These are phyloP conservation scores for Macquaria ambigua DNA, from an alignment of 2,113 vertebrate species.

Conservation along the genomic window DNA sequence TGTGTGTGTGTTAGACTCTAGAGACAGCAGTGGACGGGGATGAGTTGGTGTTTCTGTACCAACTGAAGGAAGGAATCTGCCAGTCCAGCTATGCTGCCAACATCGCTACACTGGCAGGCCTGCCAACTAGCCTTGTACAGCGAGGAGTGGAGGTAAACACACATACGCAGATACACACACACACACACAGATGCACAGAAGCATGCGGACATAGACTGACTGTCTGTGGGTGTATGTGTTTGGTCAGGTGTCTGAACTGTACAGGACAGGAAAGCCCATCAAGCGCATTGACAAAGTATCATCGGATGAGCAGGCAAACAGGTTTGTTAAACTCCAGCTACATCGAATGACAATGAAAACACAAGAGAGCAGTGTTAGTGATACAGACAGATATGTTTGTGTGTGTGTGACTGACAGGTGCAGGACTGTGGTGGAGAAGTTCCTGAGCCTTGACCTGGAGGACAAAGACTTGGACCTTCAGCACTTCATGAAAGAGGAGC, in stretches of 20 bases:
- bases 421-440: slow-evolving; percentile 88
- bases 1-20: slow-evolving; percentile 85
- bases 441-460: slow-evolving; percentile 91
- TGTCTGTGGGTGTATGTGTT: slow-evolving; percentile 23
- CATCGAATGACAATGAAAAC: slow-evolving; percentile 14
- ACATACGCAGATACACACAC: slow-evolving; percentile 23
- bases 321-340: slow-evolving; percentile 63
- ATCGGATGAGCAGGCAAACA: slow-evolving; percentile 73
- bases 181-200: slow-evolving; percentile 7
- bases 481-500: slow-evolving; percentile 88
- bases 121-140: slow-evolving; percentile 88
- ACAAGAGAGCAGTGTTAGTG: not conserved
- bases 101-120: slow-evolving; percentile 91
- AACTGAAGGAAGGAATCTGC: slow-evolving; percentile 91
- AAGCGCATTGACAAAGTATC: slow-evolving; percentile 74
- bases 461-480: slow-evolving; percentile 88
- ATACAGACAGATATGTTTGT: not conserved
- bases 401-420: slow-evolving; percentile 81
- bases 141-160: slow-evolving; percentile 90
- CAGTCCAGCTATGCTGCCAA: slow-evolving; percentile 92
- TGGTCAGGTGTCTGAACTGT: slow-evolving; percentile 88
- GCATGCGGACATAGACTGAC: not conserved
- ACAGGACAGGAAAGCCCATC: slow-evolving; percentile 88
- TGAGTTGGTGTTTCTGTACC: slow-evolving; percentile 95
- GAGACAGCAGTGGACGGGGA: slow-evolving; percentile 94